Evolutionary conservation across 2,797 vertebrate species (phyloP).

Genomic region (Squalus acanthias): DNA sequence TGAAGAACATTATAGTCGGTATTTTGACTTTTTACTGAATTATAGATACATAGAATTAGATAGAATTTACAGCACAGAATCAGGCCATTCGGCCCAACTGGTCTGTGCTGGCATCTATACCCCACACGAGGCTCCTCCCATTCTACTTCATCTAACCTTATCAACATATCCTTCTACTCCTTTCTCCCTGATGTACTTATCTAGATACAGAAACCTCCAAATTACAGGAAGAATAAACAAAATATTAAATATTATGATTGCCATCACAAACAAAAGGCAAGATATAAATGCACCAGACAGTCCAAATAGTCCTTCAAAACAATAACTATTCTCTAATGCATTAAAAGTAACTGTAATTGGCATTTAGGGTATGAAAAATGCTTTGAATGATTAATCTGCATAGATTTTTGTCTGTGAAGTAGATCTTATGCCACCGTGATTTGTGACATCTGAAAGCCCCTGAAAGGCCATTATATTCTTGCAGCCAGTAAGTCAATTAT

Average conservation of each 20-base stretch:
- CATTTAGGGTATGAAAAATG: neutral
- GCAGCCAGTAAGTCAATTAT: slow-evolving; percentile 35
- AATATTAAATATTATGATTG: neutral
- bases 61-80: neutral
- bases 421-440: neutral
- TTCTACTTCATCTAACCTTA: neutral
- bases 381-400: slow-evolving; percentile 15
- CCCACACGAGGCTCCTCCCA: neutral
- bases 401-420: neutral
- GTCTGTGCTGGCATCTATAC: neutral
- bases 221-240: neutral
- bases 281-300: neutral
- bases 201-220: neutral
- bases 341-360: slow-evolving; percentile 3
- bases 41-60: neutral
- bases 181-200: neutral
- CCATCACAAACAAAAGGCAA: neutral
- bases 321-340: neutral
- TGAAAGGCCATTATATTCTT: slow-evolving; percentile 6
- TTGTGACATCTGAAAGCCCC: neutral
- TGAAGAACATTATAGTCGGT: neutral
- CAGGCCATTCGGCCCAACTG: neutral
- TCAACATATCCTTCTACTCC: neutral
- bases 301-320: neutral
- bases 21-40: neutral